Evolutionary conservation across 2,797 vertebrate species (phyloP), one percentile per base, ranked within the genome.

Genomic region (Ctenosaura bakeri): DNA sequence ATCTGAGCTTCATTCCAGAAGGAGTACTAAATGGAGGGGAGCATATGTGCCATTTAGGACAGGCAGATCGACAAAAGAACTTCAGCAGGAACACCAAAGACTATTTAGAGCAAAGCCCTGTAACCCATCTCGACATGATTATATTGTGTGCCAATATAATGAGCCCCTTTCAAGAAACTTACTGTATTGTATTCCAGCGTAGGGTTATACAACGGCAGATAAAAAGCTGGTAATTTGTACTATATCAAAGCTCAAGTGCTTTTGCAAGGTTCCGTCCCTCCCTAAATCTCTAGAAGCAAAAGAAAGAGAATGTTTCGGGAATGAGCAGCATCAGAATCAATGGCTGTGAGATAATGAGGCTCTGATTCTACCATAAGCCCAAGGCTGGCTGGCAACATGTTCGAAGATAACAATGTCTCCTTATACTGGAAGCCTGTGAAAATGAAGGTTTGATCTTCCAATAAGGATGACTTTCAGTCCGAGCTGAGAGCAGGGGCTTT

Each of bases 61-160:
- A 91, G 91, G 84, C 38, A 85, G 92, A 16, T 4, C 73, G 8
- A 0, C 29, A 64, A 91, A 91, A 90, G 35, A 16, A 69, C 88
- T 78, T 86, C 69, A 69, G 86, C 94, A 93, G 91, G 89, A 94
- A 94, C 94, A 82, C 76, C 10, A 13, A 85, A 90, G 94, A 91
- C 83, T 92, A 87, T 94, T 94, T 74, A 88, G 88, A 92, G 91
- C 76, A 95, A 89, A 95, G 79, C 88, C 88, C 90, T 81, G 88
- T 71, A 88, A 92, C 92, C 92, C 82, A 87, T 92, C 88, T 93
- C 83, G 74, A 83, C 86, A 83, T 85, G 93, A 93, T 91, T 80
- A 24, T 93, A 95, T 94, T 91, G 94, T 94, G 93, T 83, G 81
- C 88, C 85, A 86, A 82, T 76, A 89, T 93, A 96, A 95, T 92